A percentile compares a stretch with the other conserved stretches of the same genome.
These are phyloP conservation scores for Drosophila kambysellisi DNA, from an alignment of 2,888 invertebrate genomes.

Conservation along the genomic window DNA sequence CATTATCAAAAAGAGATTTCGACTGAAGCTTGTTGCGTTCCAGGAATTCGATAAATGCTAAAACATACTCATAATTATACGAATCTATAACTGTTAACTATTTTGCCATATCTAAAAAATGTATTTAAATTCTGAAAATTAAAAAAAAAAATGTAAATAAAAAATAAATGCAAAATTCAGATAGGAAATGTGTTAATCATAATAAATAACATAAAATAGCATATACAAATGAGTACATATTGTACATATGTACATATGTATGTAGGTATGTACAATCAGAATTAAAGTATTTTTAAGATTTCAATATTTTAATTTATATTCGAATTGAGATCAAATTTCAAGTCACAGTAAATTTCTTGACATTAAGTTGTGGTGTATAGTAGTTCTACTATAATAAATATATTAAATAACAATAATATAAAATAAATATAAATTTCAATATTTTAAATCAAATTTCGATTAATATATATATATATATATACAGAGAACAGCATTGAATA, in stretches of 20 bases:
- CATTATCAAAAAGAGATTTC: conserved; percentile 27
- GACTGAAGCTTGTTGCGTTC: conserved; percentile 1
- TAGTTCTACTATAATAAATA: no score
- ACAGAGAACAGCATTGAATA: not conserved
- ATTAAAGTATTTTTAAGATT: no score
- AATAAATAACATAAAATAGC: not conserved
- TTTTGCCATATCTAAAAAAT: not conserved
- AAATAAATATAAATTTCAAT: not conserved
- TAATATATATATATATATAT: not conserved
- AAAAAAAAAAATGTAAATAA: not conserved
- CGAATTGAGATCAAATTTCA: not conserved
- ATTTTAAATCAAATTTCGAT: not conserved
- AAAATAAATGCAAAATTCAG: not conserved
- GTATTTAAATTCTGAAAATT: not conserved
- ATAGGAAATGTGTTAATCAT: not conserved
- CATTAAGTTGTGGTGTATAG: not conserved
- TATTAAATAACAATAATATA: not conserved
- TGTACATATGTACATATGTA: no score
- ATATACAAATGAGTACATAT: not conserved
- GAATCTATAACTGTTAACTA: not conserved
- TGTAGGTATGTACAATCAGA: no score
- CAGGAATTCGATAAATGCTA: not conserved
- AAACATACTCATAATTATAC: no score
- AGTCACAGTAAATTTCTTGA: not conserved
- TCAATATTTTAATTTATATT: not conserved